Base-by-base conservation (phyloP, 2,888 invertebrate species). In the Acronicta leporina region DNA sequence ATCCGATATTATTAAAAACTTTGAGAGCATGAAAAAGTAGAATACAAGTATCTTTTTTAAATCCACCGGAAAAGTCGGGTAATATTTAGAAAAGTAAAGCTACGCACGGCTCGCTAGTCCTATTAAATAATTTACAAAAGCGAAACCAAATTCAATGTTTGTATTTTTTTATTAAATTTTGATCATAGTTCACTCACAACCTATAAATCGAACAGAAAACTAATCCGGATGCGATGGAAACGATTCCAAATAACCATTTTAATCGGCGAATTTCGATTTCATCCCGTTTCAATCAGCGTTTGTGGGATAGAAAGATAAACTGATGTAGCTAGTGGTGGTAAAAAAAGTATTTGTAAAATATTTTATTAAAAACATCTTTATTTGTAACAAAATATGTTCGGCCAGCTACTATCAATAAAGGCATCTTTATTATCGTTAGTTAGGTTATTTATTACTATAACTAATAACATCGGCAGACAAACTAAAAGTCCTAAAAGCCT, bases 201-300 rank as follows among this genome's bases (percentile, higher is more conserved):
- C 40, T 47, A 51, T 60, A 60, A 66, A 68, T 68, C 41, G 43
- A 54, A 51, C 46, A 41, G 41, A 48, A 49, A 62, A 48, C 48
- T 52, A 62, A 62, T 56, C 56, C 63, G 56, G 56, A 51, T 48
- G 51, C 20, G 40, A 41, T 55, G 63, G 44, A 68, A 67, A 62
- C 25, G 33, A 68, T 49, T 67, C 38, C 45, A 45, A 67, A 63
- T 56, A 49, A 56, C 33, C 41, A 41, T 62, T 61, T 49, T 35
- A 52, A 55, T 27, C 25, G 30, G 13, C 44, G 25, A 62, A 48
- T 55, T 68, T 68, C 30, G 16, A 55, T 63, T 67, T 56, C 25
- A 52, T 49, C 48, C 38, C 42, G 40, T 60, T 66, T 61, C 50
- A 55, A 61, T 61, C 51, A 61, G 46, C 33, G 15, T 41, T 58